These are phyloP conservation scores for Drosophila villosipedis DNA, from an alignment of 2,888 invertebrate genomes.

Conservation along the genomic window DNA sequence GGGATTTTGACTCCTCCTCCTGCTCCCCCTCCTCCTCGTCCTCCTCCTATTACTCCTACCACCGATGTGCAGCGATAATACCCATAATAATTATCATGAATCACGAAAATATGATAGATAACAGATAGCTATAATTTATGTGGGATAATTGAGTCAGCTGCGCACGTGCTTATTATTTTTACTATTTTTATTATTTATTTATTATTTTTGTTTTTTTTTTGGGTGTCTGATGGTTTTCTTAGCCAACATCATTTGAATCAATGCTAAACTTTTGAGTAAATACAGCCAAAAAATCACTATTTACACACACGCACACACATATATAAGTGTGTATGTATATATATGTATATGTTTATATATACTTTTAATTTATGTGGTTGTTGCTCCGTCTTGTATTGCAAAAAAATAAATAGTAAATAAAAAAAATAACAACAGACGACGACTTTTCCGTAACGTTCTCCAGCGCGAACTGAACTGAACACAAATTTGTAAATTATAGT, in stretches of 20 bases:
- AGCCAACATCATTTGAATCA: constrained; percentile 14
- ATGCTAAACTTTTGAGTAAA: constrained; percentile 32
- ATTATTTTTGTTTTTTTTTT: neutral
- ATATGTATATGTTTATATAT: neutral
- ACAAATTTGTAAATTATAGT: constrained; percentile 75
- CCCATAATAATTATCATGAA: constrained; percentile 12
- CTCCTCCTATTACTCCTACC: too few species aligned
- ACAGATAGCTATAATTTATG: neutral
- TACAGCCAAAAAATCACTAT: constrained; percentile 9
- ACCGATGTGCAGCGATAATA: constrained; percentile 37
- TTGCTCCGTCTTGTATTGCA: constrained; percentile 15
- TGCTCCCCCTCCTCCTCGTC: neutral
- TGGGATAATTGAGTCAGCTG: neutral
- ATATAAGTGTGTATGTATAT: constrained; percentile 11
- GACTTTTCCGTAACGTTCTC: constrained; percentile 78
- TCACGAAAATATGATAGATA: neutral
- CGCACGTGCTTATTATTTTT: constrained; percentile 18
- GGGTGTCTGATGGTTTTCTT: neutral
- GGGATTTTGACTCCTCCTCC: neutral
- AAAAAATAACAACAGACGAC: constrained; percentile 52
- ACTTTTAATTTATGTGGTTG: constrained; percentile 13
- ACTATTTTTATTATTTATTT: neutral
- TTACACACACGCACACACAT: constrained; percentile 8
- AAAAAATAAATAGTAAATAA: constrained; percentile 28
- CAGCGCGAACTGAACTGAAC: constrained; percentile 75